Conservation (phyloP, 2,888 invertebrate species). For the Melieria picta region DNA sequence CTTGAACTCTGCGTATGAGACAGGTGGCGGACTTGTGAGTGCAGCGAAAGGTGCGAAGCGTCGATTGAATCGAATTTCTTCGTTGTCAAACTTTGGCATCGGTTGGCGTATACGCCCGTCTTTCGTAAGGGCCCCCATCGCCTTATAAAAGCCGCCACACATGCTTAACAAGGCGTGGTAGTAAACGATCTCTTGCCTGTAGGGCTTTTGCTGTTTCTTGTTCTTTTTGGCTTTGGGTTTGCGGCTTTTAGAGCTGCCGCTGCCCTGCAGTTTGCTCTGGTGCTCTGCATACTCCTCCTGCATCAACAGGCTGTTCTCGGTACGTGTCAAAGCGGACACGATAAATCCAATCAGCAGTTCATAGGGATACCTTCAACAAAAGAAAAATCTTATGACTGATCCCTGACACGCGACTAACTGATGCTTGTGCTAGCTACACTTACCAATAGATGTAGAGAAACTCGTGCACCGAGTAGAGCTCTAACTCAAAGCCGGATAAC, state of each 20-base stretch:
- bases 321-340: conserved; percentile 88
- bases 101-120: conserved; percentile 89
- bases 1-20: conserved; percentile 88
- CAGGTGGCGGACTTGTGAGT: conserved; percentile 88
- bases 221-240: conserved; percentile 66
- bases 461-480: conserved; percentile 95
- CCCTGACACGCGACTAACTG: not conserved
- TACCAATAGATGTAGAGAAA: conserved; percentile 95
- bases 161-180: conserved; percentile 93
- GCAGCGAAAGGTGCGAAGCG: conserved; percentile 90
- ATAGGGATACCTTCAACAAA: conserved; percentile 79
- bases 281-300: conserved; percentile 73
- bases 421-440: conserved; percentile 38
- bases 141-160: conserved; percentile 96
- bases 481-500: conserved; percentile 93
- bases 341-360: conserved; percentile 96
- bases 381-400: not conserved
- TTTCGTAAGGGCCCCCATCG: conserved; percentile 88
- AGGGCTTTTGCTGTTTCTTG: conserved; percentile 75
- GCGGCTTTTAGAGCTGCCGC: conserved; percentile 57
- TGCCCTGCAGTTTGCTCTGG: conserved; percentile 53
- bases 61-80: conserved; percentile 94
- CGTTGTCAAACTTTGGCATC: conserved; percentile 89
- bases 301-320: conserved; percentile 84
- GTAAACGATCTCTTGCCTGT: conserved; percentile 85